phyloP scores from a whole-genome alignment of 92 coral and sea anemone genomes.

The Phenganax marumi region DNA sequence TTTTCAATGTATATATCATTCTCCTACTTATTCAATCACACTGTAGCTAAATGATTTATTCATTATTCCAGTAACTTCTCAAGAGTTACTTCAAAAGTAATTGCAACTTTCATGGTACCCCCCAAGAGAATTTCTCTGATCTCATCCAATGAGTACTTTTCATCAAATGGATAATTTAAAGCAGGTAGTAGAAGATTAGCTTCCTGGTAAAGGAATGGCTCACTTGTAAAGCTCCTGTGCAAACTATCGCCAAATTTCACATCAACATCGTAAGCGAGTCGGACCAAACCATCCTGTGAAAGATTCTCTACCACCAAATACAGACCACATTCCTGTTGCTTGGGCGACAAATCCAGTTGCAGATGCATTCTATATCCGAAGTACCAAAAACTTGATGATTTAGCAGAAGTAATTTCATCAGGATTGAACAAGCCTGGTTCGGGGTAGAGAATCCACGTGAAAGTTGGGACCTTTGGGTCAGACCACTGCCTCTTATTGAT shows the following conservation, averaged over 20 bases:
- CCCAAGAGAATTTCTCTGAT: constrained; percentile 19
- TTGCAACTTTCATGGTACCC: constrained; percentile 2
- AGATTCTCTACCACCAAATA: constrained; percentile 25
- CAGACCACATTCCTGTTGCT: not conserved
- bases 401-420: not conserved
- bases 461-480: not conserved
- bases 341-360: constrained; percentile 4
- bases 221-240: constrained; percentile 28
- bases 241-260: constrained; percentile 22
- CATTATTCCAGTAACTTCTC: constrained; percentile 22
- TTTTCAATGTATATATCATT: not conserved
- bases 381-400: constrained; percentile 24
- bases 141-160: not conserved
- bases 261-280: constrained; percentile 15
- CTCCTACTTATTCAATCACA: not conserved
- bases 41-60: not conserved
- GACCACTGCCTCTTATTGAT: not conserved
- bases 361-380: not conserved
- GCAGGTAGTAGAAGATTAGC: not conserved
- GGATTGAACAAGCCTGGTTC: constrained; percentile 17
- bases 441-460: constrained; percentile 10
- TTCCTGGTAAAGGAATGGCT: constrained; percentile 14
- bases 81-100: constrained; percentile 11
- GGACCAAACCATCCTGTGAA: constrained; percentile 4
- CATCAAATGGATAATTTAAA: constrained; percentile 20